phyloP scores from a whole-genome alignment of 2,113 vertebrate genomes.

The Apodemus speciosus region DNA sequence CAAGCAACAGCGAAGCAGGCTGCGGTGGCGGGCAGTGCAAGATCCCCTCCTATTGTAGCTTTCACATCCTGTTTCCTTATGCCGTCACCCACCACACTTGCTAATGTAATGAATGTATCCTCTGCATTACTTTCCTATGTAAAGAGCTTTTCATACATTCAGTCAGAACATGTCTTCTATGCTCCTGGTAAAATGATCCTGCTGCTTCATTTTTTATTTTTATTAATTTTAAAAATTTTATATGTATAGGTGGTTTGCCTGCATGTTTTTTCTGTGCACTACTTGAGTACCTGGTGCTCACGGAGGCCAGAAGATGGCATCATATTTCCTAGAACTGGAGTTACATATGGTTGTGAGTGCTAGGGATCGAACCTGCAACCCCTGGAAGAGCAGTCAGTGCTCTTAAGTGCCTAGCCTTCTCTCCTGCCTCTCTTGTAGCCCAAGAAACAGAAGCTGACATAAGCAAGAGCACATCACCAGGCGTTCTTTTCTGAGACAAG shows the following conservation, averaged over 20 bases:
- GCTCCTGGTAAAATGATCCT: not conserved
- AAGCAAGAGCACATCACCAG: not conserved
- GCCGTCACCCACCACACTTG: not conserved
- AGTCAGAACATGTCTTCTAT: no score
- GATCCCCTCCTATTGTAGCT: no score
- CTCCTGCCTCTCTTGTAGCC: not conserved
- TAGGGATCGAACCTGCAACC: no score
- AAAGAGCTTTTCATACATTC: no score
- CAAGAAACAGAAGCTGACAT: not conserved
- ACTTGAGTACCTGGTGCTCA: not conserved
- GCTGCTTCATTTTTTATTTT: not conserved
- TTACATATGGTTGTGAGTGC: not conserved
- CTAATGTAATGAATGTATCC: not conserved
- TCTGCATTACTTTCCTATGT: not conserved
- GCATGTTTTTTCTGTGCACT: not conserved
- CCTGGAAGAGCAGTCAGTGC: not conserved
- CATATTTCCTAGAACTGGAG: not conserved
- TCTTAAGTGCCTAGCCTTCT: not conserved
- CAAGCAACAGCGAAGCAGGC: no score
- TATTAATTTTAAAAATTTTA: not conserved
- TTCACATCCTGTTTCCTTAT: not conserved
- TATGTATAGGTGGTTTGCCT: not conserved
- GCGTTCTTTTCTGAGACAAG: not conserved
- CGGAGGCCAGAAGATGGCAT: not conserved
- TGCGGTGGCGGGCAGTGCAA: no score